Base-by-base conservation (phyloP, 2,888 invertebrate genomes). In the Brenthis daphne region DNA sequence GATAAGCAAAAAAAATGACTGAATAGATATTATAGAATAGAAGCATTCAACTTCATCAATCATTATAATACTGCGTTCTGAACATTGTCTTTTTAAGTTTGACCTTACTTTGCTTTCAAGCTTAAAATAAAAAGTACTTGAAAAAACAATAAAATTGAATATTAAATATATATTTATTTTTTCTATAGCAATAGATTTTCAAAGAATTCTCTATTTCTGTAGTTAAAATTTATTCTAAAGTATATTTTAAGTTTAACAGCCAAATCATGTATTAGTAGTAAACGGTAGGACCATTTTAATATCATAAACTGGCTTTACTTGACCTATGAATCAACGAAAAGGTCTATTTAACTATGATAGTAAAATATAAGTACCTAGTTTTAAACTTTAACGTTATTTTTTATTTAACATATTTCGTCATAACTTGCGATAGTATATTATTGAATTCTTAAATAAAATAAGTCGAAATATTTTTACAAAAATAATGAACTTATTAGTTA, bases 241-340 rank as follows among this genome's bases (percentile, higher is more conserved):
- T 29, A 50, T 48, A 12, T 13, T 24, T 58, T 14, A 47, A 14
- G 13, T 67, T 65, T 57, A 37, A 12, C 1, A n/a, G 13, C 24
- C 13, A 57, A 37, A 24, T 24, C 24, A 14, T 50, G 20, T 33
- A 29, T 29, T 29, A 29, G 29, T 29, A 5, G 16, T 53, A 33
- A 13, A 55, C 20, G 65, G 72, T 72, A 71, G 71, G 71, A 72
- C 74, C 57, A 55, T 65, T 72, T 74, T 73, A 73, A 73, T 74
- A 74, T 67, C 74, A 74, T 67, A 72, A 58, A 74, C 70, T 70
- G 72, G 76, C 74, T 76, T 74, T 70, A 73, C 77, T 76, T 76
- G 77, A 77, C 77, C 77, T 69, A 69, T 56, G 64, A 75, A 75
- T 77, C 77, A 77, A 71, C 70, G 65, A 71, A 73, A 75, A 76